Evolutionary conservation across 2,888 invertebrate genomes (phyloP).

Genomic region (Dicyrtomina minuta): DNA sequence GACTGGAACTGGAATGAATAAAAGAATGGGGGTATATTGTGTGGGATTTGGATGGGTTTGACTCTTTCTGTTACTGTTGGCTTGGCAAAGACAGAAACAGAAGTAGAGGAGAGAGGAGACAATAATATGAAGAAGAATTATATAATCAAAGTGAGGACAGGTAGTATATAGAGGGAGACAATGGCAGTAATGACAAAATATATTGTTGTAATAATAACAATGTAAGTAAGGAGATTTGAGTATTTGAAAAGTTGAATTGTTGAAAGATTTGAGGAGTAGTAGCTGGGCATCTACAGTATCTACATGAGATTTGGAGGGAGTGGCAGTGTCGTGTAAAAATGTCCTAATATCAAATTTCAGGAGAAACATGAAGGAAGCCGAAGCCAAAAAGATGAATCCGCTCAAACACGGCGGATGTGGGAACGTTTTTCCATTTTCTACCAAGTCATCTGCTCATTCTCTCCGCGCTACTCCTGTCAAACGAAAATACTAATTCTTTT

Average conservation of each 20-base stretch:
- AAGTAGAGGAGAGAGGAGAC: no score
- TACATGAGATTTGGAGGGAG: conserved; percentile 11
- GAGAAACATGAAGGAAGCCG: conserved; percentile 29
- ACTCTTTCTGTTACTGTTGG: no score
- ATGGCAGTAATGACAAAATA: conserved; percentile 13
- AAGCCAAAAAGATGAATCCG: conserved; percentile 28
- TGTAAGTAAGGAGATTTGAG: neutral
- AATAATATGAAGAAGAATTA: no score
- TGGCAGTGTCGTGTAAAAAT: conserved; percentile 16
- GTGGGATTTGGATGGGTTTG: no score
- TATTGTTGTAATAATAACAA: conserved; percentile 11
- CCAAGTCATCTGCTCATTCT: conserved; percentile 26
- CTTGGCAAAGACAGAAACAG: conserved; percentile 12
- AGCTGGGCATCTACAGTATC: no score
- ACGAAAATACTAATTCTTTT: neutral
- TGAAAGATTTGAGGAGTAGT: no score
- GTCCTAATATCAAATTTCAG: conserved; percentile 25
- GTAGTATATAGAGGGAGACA: conserved; percentile 4
- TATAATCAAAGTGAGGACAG: neutral
- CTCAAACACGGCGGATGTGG: conserved; percentile 31
- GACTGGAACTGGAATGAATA: no score
- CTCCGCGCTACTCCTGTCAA: neutral
- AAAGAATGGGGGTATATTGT: no score
- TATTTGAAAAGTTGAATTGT: no score
- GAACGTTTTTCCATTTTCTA: conserved; percentile 18